Conservation (phyloP, 2,888 invertebrate genomes). For the Augochlorella aurata region DNA sequence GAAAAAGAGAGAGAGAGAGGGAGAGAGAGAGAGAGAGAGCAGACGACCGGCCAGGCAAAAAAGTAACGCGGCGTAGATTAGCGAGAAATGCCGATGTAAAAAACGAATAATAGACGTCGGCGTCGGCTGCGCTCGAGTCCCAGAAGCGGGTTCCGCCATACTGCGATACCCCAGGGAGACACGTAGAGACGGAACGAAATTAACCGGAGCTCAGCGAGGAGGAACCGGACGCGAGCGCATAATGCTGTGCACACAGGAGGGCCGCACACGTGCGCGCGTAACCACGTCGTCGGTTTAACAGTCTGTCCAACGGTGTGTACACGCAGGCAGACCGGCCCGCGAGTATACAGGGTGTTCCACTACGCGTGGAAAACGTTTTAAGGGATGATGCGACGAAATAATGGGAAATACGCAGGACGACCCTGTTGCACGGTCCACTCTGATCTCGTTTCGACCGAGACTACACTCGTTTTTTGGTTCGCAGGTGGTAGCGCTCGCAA, state of each 20-base stretch:
- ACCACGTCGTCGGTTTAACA: constrained; percentile 64
- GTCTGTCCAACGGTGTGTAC: constrained; percentile 46
- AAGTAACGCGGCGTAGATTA: constrained; percentile 26
- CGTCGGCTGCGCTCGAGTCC: constrained; percentile 24
- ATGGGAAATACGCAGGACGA: background rate
- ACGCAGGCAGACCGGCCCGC: constrained; percentile 3
- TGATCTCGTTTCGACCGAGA: background rate
- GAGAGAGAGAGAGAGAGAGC: background rate
- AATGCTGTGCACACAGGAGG: constrained; percentile 65
- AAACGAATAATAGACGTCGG: constrained; percentile 46
- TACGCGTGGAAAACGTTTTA: constrained; percentile 1
- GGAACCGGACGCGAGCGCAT: constrained; percentile 64
- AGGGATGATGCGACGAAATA: background rate
- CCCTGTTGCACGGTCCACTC: background rate
- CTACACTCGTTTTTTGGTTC: background rate
- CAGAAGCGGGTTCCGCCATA: constrained; percentile 37
- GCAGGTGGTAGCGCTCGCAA: too few species aligned
- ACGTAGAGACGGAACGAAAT: constrained; percentile 62
- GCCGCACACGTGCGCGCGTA: constrained; percentile 53
- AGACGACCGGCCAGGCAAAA: background rate
- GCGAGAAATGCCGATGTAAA: constrained; percentile 44
- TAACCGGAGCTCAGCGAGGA: constrained; percentile 62
- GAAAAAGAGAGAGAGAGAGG: background rate
- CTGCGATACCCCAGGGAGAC: constrained; percentile 50
- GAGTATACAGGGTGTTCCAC: constrained; percentile 3